Percentiles rank a stretch among this genome's conserved stretches.
These are phyloP conservation scores for Drosophila sproati DNA, from an alignment of 1,140 invertebrate species.

Conservation along the genomic window DNA sequence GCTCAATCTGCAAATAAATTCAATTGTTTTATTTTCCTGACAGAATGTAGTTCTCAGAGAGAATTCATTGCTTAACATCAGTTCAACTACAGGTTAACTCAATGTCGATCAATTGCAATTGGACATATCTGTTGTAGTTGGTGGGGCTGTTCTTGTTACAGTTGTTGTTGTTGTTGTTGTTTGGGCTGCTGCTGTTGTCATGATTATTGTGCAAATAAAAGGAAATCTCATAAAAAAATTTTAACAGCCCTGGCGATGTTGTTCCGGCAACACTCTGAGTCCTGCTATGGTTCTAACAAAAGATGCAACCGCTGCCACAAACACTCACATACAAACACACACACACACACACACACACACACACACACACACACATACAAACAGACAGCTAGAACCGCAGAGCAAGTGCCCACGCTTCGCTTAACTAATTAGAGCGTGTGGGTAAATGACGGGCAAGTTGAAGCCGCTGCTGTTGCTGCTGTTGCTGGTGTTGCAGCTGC, in stretches of 20 bases:
- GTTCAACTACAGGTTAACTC: conserved; percentile 5
- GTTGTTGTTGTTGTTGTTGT: conserved; percentile 26
- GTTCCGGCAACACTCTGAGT: conserved; percentile 56
- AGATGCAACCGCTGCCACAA: conserved; percentile 66
- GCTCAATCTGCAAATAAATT: no score
- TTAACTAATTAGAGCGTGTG: conserved; percentile 80
- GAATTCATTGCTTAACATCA: not conserved
- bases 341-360: not conserved
- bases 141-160: not conserved
- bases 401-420: conserved; percentile 54
- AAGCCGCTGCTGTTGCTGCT: conserved; percentile 34
- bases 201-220: conserved; percentile 74
- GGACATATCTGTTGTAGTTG: not conserved
- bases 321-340: conserved; percentile 18
- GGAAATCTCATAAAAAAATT: conserved; percentile 61
- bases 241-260: conserved; percentile 38
- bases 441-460: conserved; percentile 55
- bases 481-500: conserved; percentile 1
- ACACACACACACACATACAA: conserved; percentile 8
- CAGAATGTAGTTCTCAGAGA: no score
- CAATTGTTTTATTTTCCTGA: no score
- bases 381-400: not conserved
- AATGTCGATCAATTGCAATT: conserved; percentile 6
- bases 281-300: conserved; percentile 63
- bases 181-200: conserved; percentile 35